phyloP scores from a whole-genome alignment of 2,888 invertebrate species.

The Hemicrepidius hirtus region DNA sequence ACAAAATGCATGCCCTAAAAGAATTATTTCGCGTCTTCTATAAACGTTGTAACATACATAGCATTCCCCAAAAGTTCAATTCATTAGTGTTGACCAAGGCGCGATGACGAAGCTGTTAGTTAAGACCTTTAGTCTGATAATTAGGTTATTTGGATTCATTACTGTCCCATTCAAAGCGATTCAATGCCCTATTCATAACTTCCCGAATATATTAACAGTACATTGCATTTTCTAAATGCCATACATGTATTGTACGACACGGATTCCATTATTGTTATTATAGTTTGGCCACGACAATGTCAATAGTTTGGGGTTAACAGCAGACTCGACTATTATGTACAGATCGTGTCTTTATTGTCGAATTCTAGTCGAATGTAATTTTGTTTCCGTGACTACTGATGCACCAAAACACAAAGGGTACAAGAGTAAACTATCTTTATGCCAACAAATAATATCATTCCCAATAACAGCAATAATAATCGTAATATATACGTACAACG shows the following conservation, averaged over 20 bases:
- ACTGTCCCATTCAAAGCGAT: constrained; percentile 59
- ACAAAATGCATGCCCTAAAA: not conserved
- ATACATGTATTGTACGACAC: constrained; percentile 40
- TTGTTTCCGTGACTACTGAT: constrained; percentile 38
- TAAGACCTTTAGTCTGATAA: constrained; percentile 58
- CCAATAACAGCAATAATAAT: constrained; percentile 27
- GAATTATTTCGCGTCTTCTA: not conserved
- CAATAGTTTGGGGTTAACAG: constrained; percentile 37
- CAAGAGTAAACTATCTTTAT: constrained; percentile 3
- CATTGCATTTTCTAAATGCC: constrained; percentile 50
- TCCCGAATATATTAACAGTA: constrained; percentile 50
- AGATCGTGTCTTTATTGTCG: constrained; percentile 33
- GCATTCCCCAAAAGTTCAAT: constrained; percentile 35
- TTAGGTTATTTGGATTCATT: constrained; percentile 65
- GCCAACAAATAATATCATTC: constrained; percentile 33
- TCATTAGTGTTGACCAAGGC: constrained; percentile 57
- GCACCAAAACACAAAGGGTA: constrained; percentile 9
- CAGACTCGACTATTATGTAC: constrained; percentile 23
- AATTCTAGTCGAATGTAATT: constrained; percentile 34
- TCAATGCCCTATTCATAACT: constrained; percentile 53
- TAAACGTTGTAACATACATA: not conserved
- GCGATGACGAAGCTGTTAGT: constrained; percentile 56
- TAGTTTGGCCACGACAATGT: constrained; percentile 37
- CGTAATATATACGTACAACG: not conserved
- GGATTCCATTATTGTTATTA: constrained; percentile 47